phyloP scores from a whole-genome alignment of 2,113 vertebrate genomes.

The Phainopepla nitens region DNA sequence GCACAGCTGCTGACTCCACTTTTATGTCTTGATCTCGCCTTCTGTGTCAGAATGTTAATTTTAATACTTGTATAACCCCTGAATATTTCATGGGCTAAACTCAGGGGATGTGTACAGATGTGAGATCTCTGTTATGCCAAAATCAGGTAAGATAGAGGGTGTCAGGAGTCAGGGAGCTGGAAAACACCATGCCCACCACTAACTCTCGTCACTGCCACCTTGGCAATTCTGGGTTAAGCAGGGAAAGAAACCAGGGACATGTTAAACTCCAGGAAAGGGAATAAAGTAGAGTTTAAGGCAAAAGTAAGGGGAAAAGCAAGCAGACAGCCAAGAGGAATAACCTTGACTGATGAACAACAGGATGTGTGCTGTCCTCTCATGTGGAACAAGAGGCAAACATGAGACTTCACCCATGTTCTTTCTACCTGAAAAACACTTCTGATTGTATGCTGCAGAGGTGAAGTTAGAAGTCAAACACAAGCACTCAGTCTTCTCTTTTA shows the following conservation, averaged over 20 bases:
- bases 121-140: neutral
- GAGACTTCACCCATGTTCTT: conserved; percentile 22
- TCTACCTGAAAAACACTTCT: conserved; percentile 45
- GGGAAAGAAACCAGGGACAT: neutral
- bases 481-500: neutral
- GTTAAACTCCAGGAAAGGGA: neutral
- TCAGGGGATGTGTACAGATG: neutral
- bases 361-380: conserved; percentile 6
- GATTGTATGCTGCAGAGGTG: conserved; percentile 32
- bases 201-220: neutral
- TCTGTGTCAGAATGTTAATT: neutral
- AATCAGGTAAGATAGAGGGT: neutral
- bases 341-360: conserved; percentile 26
- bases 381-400: conserved; percentile 51
- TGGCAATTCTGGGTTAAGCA: neutral
- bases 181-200: neutral
- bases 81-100: neutral
- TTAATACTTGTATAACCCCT: neutral
- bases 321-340: conserved; percentile 34
- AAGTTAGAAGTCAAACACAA: conserved; percentile 33
- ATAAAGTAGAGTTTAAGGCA: neutral
- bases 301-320: neutral
- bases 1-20: neutral
- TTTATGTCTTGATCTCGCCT: neutral
- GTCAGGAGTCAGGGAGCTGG: neutral